These are phyloP conservation scores for Dreissena polymorpha DNA, from an alignment of 1,140 invertebrate species.

Conservation along the genomic window DNA sequence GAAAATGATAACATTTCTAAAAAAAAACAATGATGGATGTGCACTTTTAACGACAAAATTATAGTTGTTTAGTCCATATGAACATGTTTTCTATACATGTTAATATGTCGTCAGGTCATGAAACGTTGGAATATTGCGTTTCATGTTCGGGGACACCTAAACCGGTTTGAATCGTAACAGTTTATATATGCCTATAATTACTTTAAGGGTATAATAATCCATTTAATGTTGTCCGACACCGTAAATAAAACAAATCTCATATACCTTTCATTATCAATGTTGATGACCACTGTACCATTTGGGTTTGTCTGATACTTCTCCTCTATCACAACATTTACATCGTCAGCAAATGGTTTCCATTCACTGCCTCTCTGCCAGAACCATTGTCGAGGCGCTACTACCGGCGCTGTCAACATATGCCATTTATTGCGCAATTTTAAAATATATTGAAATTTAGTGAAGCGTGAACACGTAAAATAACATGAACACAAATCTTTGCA, in stretches of 20 bases:
- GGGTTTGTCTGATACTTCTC: constrained; percentile 6
- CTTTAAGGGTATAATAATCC: too few species aligned
- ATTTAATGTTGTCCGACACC: too few species aligned
- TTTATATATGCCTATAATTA: too few species aligned
- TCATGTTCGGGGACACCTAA: too few species aligned
- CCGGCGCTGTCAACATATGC: not conserved
- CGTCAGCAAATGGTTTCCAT: constrained; percentile 1
- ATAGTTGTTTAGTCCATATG: too few species aligned
- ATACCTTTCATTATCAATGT: not conserved
- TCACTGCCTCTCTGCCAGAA: not conserved
- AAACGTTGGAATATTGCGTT: too few species aligned
- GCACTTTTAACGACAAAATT: too few species aligned
- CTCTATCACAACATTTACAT: constrained; percentile 12
- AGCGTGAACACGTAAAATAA: not conserved
- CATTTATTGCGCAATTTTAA: not conserved
- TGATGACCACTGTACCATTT: constrained; percentile 7
- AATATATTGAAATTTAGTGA: not conserved
- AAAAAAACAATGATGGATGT: too few species aligned
- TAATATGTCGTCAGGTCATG: too few species aligned
- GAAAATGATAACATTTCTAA: too few species aligned
- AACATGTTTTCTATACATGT: too few species aligned
- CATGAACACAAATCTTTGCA: not conserved
- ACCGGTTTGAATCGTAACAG: too few species aligned
- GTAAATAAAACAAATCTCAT: not conserved
- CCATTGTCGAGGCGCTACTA: not conserved